Base-by-base conservation (phyloP, 37 sponge, comb jelly and placozoan genomes). In the Halisarca cf. caerulea region DNA sequence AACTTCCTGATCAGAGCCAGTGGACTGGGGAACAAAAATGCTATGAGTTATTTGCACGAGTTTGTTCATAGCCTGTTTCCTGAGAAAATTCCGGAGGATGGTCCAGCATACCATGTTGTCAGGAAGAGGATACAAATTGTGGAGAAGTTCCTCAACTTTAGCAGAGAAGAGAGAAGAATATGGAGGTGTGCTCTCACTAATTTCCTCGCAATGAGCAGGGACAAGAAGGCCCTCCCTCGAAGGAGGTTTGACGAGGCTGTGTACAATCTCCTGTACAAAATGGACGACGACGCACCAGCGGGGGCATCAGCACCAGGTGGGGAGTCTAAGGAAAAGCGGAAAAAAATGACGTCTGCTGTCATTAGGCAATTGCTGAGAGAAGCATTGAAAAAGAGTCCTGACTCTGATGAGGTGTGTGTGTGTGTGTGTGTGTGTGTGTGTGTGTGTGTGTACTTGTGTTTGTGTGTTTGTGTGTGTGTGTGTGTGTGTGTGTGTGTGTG, bases 361-460 rank as follows among this genome's bases (percentile, higher is more conserved):
- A 32, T 35, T 20, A 69, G 37, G 7, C 36, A 3, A 2, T 7
- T 69, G 33, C 37, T 69, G 71, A 69, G 71, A 36, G 33, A n/a
- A 32, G 71, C 71, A 3, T 1, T 69, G 2, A 32, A 15, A 36
- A 32, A 18, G 2, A 34, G 71, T 36, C 33, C 33, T 20, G 32
- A 28, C 33, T 36, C 25, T 32, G 71, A 69, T 69, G 71, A 69
- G 71, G 71, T 69, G 71, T 28, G 71, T 69, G 71, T 28, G 71
- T 28, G 3, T n/a, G 2, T n/a, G n/a, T n/a, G n/a, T n/a, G n/a
- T 54, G 57, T 54, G 57, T 54, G 57, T 54, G 57, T 54, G 57
- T 54, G 57, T 54, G 57, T 54, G 57, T 54, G 57, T 54, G 57
- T n/a, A n/a, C n/a, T n/a, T n/a, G n/a, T n/a, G n/a, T n/a, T n/a